Evolutionary conservation across 2,113 vertebrate species (phyloP).

Genomic region (Pelobates fuscus): DNA sequence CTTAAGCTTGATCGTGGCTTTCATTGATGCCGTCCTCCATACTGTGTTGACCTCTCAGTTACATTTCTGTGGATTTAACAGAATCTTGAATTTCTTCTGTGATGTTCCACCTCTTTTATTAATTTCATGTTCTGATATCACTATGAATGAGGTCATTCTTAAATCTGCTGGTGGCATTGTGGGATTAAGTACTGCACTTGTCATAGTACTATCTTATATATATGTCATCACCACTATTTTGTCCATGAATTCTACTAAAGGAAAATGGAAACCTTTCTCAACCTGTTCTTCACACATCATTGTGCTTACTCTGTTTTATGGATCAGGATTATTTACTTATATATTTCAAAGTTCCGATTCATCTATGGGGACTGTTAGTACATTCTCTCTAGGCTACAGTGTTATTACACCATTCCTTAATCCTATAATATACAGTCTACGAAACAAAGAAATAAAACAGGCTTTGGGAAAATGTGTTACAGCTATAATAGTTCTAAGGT

Average conservation of each 20-base stretch:
- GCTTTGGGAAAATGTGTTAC: not conserved
- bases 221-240: not conserved
- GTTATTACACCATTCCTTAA: not conserved
- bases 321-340: not conserved
- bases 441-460: not conserved
- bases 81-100: not conserved
- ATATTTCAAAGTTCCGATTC: not conserved
- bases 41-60: not conserved
- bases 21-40: not conserved
- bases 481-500: not conserved
- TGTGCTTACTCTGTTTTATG: not conserved
- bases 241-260: not conserved
- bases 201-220: not conserved
- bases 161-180: not conserved
- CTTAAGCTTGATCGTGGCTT: not conserved
- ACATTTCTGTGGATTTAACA: not conserved
- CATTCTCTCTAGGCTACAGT: not conserved
- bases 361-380: too few relatives aligned
- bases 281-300: not conserved
- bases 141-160: not conserved
- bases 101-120: not conserved
- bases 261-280: not conserved
- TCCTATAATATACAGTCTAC: not conserved
- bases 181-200: not conserved
- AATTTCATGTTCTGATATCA: conserved; percentile 4